These are phyloP conservation scores for Eristalis pertinax DNA, from an alignment of 2,888 invertebrate species.

Conservation along the genomic window DNA sequence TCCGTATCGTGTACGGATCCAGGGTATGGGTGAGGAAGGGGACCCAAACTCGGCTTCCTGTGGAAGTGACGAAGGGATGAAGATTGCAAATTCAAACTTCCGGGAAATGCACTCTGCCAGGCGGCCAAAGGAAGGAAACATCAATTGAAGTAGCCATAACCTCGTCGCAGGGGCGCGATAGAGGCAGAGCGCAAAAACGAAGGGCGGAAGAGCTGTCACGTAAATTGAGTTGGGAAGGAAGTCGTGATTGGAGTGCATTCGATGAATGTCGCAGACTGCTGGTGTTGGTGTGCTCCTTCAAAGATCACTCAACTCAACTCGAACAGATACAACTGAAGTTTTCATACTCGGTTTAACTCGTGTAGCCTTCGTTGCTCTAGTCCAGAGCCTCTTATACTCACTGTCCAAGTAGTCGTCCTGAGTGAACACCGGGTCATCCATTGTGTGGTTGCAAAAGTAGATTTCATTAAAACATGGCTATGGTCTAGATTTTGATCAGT, in stretches of 20 bases:
- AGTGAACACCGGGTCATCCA: too few relatives aligned
- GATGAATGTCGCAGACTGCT: neutral
- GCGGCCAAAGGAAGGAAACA: slow-evolving; percentile 14
- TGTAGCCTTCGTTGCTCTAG: too few relatives aligned
- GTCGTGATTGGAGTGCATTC: neutral
- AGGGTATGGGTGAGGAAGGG: neutral
- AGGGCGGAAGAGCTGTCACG: neutral
- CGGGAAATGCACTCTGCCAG: slow-evolving; percentile 9
- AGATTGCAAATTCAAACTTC: slow-evolving; percentile 46
- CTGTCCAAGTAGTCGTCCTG: too few relatives aligned
- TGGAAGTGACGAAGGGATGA: slow-evolving; percentile 30
- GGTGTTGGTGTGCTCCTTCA: neutral
- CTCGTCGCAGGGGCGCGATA: neutral
- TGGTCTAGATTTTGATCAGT: too few relatives aligned
- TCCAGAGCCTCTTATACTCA: too few relatives aligned
- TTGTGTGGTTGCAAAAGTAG: too few relatives aligned
- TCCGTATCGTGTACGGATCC: neutral
- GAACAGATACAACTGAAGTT: too few relatives aligned
- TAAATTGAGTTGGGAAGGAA: neutral
- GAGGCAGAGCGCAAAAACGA: neutral
- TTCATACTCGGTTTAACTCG: too few relatives aligned
- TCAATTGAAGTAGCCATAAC: slow-evolving; percentile 13
- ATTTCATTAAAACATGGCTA: too few relatives aligned
- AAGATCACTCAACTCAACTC: neutral
- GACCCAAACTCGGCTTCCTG: slow-evolving; percentile 37